Conservation (phyloP, 2,888 invertebrate genomes). For the Drosophila tanythrix region DNA sequence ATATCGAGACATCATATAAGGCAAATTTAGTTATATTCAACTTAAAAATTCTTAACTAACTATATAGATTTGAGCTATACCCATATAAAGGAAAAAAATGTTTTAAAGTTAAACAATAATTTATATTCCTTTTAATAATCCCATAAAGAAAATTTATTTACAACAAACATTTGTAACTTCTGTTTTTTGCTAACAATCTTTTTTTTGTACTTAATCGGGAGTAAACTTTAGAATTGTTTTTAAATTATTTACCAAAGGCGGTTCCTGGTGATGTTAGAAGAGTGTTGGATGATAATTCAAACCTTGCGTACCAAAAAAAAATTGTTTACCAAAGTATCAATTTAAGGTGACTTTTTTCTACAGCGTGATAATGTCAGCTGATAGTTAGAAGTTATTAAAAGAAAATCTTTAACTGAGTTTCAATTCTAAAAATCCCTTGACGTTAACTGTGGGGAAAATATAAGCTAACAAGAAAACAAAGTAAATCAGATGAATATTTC, state of each 20-base stretch:
- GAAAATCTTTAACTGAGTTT: neutral
- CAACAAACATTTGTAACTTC: neutral
- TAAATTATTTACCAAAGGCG: neutral
- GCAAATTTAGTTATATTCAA: constrained; percentile 1
- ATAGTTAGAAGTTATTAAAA: neutral
- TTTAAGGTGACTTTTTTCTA: neutral
- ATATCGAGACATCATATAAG: constrained; percentile 4
- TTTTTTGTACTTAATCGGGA: neutral
- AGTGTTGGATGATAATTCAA: too few species aligned
- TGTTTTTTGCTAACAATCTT: neutral
- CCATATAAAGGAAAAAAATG: neutral
- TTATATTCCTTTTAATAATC: neutral
- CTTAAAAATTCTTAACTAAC: neutral
- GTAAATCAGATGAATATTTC: too few species aligned
- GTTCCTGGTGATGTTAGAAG: too few species aligned
- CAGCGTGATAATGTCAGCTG: neutral
- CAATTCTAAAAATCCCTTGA: neutral
- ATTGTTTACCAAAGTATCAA: neutral
- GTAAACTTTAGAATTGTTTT: neutral
- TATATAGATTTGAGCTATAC: neutral
- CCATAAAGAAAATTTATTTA: neutral
- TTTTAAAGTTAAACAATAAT: neutral
- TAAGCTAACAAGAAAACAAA: neutral
- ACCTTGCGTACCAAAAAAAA: too few species aligned
- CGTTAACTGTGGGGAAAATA: too few species aligned